A percentile compares a stretch with the other conserved stretches of the same genome.
These are phyloP conservation scores for Rhabdomys dilectus DNA, from an alignment of 2,113 vertebrate species.

Conservation along the genomic window DNA sequence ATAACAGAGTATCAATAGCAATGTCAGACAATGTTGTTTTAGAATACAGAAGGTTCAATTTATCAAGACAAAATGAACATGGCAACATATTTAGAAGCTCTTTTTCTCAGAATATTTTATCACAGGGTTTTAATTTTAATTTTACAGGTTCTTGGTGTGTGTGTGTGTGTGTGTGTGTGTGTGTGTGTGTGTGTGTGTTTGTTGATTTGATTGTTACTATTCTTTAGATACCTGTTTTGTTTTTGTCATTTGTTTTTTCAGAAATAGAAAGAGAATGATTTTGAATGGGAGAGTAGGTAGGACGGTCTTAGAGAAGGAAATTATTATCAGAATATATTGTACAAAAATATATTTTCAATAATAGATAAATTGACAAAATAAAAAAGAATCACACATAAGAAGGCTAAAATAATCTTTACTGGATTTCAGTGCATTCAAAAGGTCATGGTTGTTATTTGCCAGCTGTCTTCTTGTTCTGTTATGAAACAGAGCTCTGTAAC, in stretches of 20 bases:
- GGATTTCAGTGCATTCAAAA: neutral
- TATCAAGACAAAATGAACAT: neutral
- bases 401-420: neutral
- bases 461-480: neutral
- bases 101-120: neutral
- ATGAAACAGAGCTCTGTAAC: neutral
- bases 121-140: neutral
- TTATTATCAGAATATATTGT: neutral
- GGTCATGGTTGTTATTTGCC: neutral
- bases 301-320: neutral
- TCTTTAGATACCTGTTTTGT: neutral
- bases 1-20: too few relatives aligned
- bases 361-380: neutral
- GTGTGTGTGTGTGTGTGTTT: too few relatives aligned
- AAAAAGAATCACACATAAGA: neutral
- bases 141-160: neutral
- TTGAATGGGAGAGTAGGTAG: neutral
- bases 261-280: neutral
- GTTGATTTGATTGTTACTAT: neutral
- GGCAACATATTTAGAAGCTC: neutral
- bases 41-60: neutral
- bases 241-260: neutral
- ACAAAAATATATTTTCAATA: neutral
- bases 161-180: too few relatives aligned
- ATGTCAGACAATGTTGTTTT: neutral